phyloP scores from a whole-genome alignment of 2,113 vertebrate genomes.

The Dasyornis broadbenti region DNA sequence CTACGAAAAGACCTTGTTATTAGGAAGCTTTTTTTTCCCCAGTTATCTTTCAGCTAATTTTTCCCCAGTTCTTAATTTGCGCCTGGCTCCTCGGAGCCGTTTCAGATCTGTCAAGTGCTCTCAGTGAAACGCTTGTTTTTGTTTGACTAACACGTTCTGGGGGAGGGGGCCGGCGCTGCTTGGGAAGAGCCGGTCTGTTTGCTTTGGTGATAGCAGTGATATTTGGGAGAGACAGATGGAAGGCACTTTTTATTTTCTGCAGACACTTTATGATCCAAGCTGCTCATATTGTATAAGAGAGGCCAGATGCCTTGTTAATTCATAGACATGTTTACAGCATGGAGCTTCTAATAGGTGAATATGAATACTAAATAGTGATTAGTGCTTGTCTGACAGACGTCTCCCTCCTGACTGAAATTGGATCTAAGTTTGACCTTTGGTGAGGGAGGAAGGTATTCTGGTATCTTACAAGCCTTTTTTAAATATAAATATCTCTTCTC shows the following conservation, averaged over 20 bases:
- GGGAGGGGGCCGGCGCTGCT: slow-evolving; percentile 31
- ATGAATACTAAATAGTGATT: slow-evolving; percentile 74
- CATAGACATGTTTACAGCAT: slow-evolving; percentile 71
- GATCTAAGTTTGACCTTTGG: slow-evolving; percentile 68
- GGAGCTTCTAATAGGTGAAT: slow-evolving; percentile 72
- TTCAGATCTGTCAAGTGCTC: slow-evolving; percentile 40
- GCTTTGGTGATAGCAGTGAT: slow-evolving; percentile 69
- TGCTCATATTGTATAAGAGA: slow-evolving; percentile 72
- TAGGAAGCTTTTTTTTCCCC: neutral
- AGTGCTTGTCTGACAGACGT: slow-evolving; percentile 70
- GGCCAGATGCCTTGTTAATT: slow-evolving; percentile 76
- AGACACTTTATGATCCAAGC: slow-evolving; percentile 74
- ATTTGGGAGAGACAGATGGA: slow-evolving; percentile 74
- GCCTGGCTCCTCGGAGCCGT: neutral
- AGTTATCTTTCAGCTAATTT: slow-evolving; percentile 31
- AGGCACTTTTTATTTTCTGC: slow-evolving; percentile 72
- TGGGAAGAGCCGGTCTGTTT: slow-evolving; percentile 66
- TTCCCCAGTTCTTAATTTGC: neutral
- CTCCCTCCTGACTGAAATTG: slow-evolving; percentile 70
- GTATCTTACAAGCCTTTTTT: slow-evolving; percentile 15
- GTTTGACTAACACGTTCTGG: slow-evolving; percentile 64
- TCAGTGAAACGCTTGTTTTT: slow-evolving; percentile 50
- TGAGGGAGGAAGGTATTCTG: slow-evolving; percentile 47
- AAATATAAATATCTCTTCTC: neutral
- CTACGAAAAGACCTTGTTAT: neutral